Conservation (phyloP, 2,797 vertebrate genomes). For the Pristis pectinata region DNA sequence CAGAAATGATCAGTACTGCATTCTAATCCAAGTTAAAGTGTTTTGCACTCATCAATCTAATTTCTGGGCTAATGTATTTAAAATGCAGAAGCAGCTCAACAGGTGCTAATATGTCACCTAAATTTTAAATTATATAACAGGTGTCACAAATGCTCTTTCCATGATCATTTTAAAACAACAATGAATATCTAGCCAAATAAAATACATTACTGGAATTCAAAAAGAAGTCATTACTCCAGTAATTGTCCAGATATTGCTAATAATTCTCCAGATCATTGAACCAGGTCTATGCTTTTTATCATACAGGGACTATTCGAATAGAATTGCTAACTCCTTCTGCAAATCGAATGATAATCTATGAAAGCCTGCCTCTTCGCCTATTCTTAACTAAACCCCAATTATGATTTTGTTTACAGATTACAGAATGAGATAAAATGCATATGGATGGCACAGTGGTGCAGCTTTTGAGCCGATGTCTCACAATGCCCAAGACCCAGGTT, state of each 20-base stretch:
- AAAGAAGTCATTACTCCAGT: neutral
- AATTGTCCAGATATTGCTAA: neutral
- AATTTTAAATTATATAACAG: neutral
- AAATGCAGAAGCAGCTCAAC: neutral
- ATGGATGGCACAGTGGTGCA: no score
- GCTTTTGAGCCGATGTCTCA: no score
- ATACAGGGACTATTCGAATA: neutral
- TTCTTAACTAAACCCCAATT: neutral
- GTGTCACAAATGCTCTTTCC: neutral
- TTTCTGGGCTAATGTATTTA: neutral
- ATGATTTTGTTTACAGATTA: neutral
- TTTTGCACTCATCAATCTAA: neutral
- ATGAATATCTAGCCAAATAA: neutral
- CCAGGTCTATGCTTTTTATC: neutral
- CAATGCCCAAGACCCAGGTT: no score
- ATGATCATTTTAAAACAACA: neutral
- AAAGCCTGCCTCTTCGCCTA: neutral
- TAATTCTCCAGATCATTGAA: conserved; percentile 23
- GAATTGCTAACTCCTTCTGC: neutral
- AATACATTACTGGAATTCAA: neutral
- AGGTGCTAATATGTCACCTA: neutral
- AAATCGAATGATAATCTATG: neutral
- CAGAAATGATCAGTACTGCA: no score
- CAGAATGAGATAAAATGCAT: neutral
- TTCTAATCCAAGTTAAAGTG: no score